Base-by-base conservation (phyloP, 2,888 invertebrate genomes). In the Spilarctia lutea region DNA sequence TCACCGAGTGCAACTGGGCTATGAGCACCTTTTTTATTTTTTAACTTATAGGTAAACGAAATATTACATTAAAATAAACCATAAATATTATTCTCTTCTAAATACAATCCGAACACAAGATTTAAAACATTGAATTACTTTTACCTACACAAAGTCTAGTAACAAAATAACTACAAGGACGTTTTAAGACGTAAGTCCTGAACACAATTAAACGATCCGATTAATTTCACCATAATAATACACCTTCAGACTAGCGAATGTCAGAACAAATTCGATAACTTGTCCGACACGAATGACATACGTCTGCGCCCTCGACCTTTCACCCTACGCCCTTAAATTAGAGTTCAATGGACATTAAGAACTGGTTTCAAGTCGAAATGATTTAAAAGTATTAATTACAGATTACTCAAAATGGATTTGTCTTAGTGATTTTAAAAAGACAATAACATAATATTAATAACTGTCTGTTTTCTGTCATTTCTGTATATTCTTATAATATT, bases 261-360 rank as follows among this genome's bases (percentile, higher is more conserved):
- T 72, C 72, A 74, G 69, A 77, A 81, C 77, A 79, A 79, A 82
- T 79, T 80, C 77, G 76, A 83, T 81, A 81, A 79, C 70, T 81
- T 81, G 75, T 73, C 77, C 77, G 77, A 77, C 75, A 74, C 75
- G 80, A 86, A 88, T 83, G 86, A 81, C 87, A 82, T 85, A 79
- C 79, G 90, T 91, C 90, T 91, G 84, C 85, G 88, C 81, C 91
- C 89, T 89, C 85, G 80, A 89, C 83, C 88, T 86, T 87, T 89
- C 81, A 84, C 87, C 85, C 72, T 27, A 67, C 78, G 85, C 76
- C 90, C 87, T 86, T 83, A 71, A 70, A 48, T 76, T 73, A 73
- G 75, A 80, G 82, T 82, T 81, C 80, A 60, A 81, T 75, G 79
- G 60, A 83, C 82, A 56, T 2, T 3, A 72, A 35, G 56, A 73